phyloP scores from a whole-genome alignment of 2,797 vertebrate genomes.

The Lacerta viridis region DNA sequence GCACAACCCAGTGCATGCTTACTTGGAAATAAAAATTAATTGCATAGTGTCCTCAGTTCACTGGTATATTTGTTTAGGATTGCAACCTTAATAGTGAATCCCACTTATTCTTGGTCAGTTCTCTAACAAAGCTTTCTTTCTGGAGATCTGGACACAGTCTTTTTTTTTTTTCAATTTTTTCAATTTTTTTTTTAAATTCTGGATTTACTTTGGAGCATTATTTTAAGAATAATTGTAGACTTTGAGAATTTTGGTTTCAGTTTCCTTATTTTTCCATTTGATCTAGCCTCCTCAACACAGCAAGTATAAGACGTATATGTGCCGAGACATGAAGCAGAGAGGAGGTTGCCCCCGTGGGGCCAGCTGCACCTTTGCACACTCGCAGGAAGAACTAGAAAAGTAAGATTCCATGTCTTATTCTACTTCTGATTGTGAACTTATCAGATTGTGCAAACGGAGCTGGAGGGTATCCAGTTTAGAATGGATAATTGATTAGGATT shows the following conservation, averaged over 20 bases:
- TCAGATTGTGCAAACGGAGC: not conserved
- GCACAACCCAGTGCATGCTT: not conserved
- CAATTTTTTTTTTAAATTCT: not conserved
- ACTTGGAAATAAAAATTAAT: not conserved
- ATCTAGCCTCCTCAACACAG: slow-evolving; percentile 95
- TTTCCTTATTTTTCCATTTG: slow-evolving; percentile 56
- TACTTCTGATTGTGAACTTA: not conserved
- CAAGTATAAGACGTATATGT: slow-evolving; percentile 99
- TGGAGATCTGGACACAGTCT: not conserved
- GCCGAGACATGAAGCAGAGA: slow-evolving; percentile 98
- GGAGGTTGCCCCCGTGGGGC: slow-evolving; percentile 97
- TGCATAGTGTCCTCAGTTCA: not conserved
- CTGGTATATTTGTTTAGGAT: not conserved
- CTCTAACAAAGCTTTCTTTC: not conserved
- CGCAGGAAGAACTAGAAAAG: slow-evolving; percentile 99
- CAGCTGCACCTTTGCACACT: slow-evolving; percentile 99
- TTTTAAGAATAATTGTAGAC: not conserved
- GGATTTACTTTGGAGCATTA: not conserved
- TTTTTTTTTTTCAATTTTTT: too few relatives aligned
- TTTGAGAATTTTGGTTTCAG: slow-evolving; percentile 23
- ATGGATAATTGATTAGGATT: not conserved
- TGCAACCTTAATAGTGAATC: not conserved
- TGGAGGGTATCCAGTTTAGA: not conserved
- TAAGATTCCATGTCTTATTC: slow-evolving; percentile 76
- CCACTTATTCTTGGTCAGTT: not conserved